Evolutionary conservation across 2,113 vertebrate genomes (phyloP), one percentile per base, ranked within the genome.

Genomic region (Passer domesticus): DNA sequence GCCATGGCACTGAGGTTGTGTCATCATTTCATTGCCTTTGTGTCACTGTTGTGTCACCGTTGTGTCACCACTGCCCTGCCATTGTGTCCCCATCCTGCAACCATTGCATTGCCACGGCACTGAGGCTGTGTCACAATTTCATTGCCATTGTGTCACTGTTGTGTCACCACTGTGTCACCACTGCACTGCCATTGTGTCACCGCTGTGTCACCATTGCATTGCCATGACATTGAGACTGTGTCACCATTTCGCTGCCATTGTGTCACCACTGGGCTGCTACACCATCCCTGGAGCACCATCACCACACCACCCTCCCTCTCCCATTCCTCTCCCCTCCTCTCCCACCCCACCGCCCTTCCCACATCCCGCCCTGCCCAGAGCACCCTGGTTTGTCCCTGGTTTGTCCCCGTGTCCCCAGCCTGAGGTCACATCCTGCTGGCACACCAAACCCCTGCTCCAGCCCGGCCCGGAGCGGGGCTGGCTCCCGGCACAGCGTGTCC

Each of bases 401-500:
- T 53, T 39, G 17, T 5, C 6, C 4, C 55, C 4, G 7, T 28
- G 6, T 4, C 43, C 19, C 43, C 60, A 56, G 10, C 35, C 33
- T 1, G 3, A 35, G 3, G 5, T 58, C 56, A 21, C 39, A 52
- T 9, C 66, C 52, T 1, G 22, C 13, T 46, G 79, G 2, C 41
- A 41, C 41, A 6, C 41, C 41, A 15, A 41, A 41, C 41, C 41
- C 41, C 13, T 24, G 53, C 39, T 44, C 59, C 41, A 1, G 1
- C 0, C 21, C 2, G 0, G 3, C 1, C 33, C 15, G 0, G 1
- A 1, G 3, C 6, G 0, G 1, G 9, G 55, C 83, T 60, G 30
- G 63, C 64, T 74, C 14, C 81, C 1, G 2, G 90, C 1, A 37
- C 84, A 7, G 28, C 3, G 0, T 2, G 53, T 24, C 84, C 28